Conservation (phyloP, 2,888 invertebrate genomes). For the Junonia oenone region DNA sequence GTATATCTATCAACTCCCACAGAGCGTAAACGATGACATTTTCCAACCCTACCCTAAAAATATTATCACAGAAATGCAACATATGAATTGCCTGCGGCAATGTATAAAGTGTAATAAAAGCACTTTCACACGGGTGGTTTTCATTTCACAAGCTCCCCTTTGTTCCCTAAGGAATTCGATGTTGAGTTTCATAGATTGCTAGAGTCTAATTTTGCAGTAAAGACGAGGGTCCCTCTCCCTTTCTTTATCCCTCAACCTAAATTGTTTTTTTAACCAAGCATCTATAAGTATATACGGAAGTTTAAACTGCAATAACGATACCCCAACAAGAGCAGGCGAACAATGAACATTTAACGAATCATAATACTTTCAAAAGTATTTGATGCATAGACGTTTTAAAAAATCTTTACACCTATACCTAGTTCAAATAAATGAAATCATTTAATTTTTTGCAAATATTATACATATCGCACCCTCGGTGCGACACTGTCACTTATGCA, state of each 20-base stretch:
- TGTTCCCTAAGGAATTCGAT: slow-evolving; percentile 70
- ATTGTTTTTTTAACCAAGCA: slow-evolving; percentile 40
- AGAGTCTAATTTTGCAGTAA: slow-evolving; percentile 59
- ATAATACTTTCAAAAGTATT: neutral
- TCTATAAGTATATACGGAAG: slow-evolving; percentile 16
- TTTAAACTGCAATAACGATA: slow-evolving; percentile 14
- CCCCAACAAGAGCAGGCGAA: neutral
- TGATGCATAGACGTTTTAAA: too few relatives aligned
- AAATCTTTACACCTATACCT: too few relatives aligned
- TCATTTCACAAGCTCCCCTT: slow-evolving; percentile 65
- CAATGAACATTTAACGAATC: neutral
- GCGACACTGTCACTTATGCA: too few relatives aligned
- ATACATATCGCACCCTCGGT: too few relatives aligned
- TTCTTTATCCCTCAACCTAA: slow-evolving; percentile 43
- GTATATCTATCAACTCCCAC: slow-evolving; percentile 42
- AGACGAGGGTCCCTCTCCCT: slow-evolving; percentile 44
- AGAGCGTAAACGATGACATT: slow-evolving; percentile 56
- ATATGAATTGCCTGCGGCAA: slow-evolving; percentile 72
- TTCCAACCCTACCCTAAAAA: slow-evolving; percentile 38
- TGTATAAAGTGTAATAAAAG: slow-evolving; percentile 76
- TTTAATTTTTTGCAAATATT: too few relatives aligned
- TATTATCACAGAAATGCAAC: slow-evolving; percentile 53
- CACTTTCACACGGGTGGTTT: slow-evolving; percentile 75
- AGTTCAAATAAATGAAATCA: too few relatives aligned
- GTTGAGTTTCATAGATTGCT: slow-evolving; percentile 59